phyloP scores from a whole-genome alignment of 2,888 invertebrate species.

The Lepidocyrtinus sp. region DNA sequence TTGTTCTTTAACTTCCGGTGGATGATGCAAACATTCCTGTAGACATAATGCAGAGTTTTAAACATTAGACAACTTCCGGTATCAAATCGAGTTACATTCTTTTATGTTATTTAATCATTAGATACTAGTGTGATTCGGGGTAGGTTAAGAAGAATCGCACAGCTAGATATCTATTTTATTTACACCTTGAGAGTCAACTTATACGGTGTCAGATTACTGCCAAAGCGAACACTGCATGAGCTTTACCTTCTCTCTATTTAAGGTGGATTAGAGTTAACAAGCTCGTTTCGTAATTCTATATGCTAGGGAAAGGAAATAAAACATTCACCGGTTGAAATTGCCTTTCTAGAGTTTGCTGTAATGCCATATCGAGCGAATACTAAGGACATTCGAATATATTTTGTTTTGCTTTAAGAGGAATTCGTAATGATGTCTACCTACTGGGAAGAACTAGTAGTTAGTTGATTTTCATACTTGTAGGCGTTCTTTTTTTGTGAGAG shows the following conservation, averaged over 20 bases:
- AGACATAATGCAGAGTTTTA: background rate
- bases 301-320: too few species aligned
- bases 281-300: too few species aligned
- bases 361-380: too few species aligned
- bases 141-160: too few species aligned
- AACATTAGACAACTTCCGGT: constrained; percentile 3
- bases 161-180: too few species aligned
- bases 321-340: too few species aligned
- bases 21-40: background rate
- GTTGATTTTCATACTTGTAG: background rate
- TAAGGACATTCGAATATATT: background rate
- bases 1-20: constrained; percentile 11
- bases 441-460: background rate
- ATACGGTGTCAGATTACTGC: background rate
- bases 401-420: background rate
- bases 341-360: too few species aligned
- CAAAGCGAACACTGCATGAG: background rate
- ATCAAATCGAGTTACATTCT: background rate
- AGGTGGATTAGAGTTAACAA: too few species aligned
- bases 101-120: too few species aligned
- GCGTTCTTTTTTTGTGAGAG: constrained; percentile 8
- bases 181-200: background rate
- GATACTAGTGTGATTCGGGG: too few species aligned
- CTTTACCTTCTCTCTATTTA: too few species aligned
- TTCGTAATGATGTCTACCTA: background rate